A percentile compares a stretch with the other conserved stretches of the same genome.
Conservation (phyloP, 2,888 invertebrate species). For the Ametastegia equiseti region DNA sequence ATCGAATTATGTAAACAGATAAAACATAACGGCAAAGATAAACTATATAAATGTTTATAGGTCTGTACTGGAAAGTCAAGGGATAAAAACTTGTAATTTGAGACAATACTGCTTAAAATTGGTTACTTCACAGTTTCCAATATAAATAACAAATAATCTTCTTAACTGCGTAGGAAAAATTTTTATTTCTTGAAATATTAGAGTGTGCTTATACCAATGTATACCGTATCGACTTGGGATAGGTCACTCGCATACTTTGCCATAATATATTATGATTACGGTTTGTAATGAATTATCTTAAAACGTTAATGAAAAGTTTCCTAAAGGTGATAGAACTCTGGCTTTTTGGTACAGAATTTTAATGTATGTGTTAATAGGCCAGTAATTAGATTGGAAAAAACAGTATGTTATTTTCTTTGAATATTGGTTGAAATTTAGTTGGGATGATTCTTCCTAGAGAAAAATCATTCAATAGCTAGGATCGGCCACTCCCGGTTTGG, state of each 20-base stretch:
- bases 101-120: conserved; percentile 2
- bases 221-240: not conserved
- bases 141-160: conserved; percentile 3
- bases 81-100: not conserved
- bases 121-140: not conserved
- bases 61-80: conserved; percentile 32
- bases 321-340: not conserved
- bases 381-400: conserved; percentile 36
- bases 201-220: not conserved
- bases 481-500: conserved; percentile 63
- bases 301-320: conserved; percentile 10
- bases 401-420: conserved; percentile 7
- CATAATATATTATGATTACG: not conserved
- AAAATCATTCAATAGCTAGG: conserved; percentile 51
- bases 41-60: conserved; percentile 25
- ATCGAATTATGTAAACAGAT: conserved; percentile 21
- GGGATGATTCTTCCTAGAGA: conserved; percentile 5
- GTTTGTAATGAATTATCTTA: not conserved
- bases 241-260: not conserved
- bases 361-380: conserved; percentile 30
- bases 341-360: conserved; percentile 37
- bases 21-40: not conserved
- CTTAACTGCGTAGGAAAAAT: not conserved
- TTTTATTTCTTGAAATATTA: not conserved
- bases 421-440: conserved; percentile 43